A percentile compares a stretch with the other conserved stretches of the same genome.
Evolutionary conservation across 2,113 vertebrate genomes (phyloP).

Genomic region (Podarcis raffonei): DNA sequence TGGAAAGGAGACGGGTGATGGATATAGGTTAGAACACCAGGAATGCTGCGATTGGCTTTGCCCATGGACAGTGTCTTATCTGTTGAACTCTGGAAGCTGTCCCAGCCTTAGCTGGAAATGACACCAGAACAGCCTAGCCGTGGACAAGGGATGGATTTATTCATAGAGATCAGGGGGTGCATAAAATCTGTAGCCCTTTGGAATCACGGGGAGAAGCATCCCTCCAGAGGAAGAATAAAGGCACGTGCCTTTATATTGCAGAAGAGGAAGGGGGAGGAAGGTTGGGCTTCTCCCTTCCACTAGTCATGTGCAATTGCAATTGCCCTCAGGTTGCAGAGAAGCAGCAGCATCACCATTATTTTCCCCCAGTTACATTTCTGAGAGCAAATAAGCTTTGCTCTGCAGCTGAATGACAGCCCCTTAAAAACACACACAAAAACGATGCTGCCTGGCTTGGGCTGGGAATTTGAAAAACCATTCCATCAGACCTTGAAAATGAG

Average conservation of each 20-base stretch:
- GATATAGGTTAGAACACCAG: background rate
- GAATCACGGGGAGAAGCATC: background rate
- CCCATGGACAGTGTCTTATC: background rate
- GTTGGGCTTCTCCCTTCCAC: background rate
- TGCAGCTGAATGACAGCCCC: background rate
- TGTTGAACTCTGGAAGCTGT: conserved; percentile 43
- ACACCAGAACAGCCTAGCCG: background rate
- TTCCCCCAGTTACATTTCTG: rapidly evolving
- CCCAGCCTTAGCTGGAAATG: background rate
- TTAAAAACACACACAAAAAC: background rate
- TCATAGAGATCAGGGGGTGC: background rate
- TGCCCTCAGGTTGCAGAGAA: conserved; percentile 4
- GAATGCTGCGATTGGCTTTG: background rate
- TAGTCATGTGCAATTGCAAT: background rate
- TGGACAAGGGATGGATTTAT: background rate
- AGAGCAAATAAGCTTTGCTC: background rate
- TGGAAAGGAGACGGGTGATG: background rate
- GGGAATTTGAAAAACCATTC: conserved; percentile 33
- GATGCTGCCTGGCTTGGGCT: background rate
- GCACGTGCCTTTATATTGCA: background rate
- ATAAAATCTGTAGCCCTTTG: background rate
- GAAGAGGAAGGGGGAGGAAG: conserved; percentile 6
- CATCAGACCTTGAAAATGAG: conserved; percentile 9
- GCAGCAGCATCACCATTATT: background rate
- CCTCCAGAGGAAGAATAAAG: conserved; percentile 7